Base-by-base conservation (phyloP, 2,113 vertebrate species). In the Empidonax alnorum region DNA sequence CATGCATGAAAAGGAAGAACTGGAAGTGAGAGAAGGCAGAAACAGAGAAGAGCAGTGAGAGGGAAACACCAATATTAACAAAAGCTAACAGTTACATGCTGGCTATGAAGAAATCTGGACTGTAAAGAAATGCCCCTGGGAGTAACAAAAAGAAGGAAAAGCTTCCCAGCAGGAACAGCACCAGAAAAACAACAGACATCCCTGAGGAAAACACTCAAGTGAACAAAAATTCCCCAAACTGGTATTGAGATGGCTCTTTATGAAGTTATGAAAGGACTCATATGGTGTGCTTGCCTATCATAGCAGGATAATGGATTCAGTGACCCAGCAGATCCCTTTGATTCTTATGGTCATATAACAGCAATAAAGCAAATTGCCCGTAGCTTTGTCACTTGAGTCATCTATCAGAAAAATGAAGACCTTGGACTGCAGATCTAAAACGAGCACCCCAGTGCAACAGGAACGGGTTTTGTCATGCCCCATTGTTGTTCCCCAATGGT, bases 241-340 rank as follows among this genome's bases (percentile, higher is more conserved):
- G 12, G 31, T 65, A 41, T 2, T 61, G 41, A 91, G 50, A 39
- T 66, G 41, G n/a, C 1, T 10, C 58, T 58, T 76, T 62, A 83
- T 41, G 37, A 73, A 84, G 19, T 47, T 72, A 63, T 52, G 22
- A 69, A 93, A 80, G 44, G 37, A 76, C 30, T 71, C 46, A 21
- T 18, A 56, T 28, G 37, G 58, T 42, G 42, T 53, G 44, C 21
- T 65, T 88, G 82, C 49, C 49, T 62, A 68, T 83, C 82, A 46
- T 24, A 92, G 58, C 53, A 88, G 71, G 85, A 42, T 73, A 96
- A 94, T 77, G 71, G 82, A 72, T 82, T 76, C 4, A 0, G 35
- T 90, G 90, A 97, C 82, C 87, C 94, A 91, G 72, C 58, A 79
- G 82, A 91, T 49, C 78, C 47, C 62, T 91, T 88, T 81, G 87